These are phyloP conservation scores for Grallaria varia DNA, from an alignment of 2,113 vertebrate species.

Conservation along the genomic window DNA sequence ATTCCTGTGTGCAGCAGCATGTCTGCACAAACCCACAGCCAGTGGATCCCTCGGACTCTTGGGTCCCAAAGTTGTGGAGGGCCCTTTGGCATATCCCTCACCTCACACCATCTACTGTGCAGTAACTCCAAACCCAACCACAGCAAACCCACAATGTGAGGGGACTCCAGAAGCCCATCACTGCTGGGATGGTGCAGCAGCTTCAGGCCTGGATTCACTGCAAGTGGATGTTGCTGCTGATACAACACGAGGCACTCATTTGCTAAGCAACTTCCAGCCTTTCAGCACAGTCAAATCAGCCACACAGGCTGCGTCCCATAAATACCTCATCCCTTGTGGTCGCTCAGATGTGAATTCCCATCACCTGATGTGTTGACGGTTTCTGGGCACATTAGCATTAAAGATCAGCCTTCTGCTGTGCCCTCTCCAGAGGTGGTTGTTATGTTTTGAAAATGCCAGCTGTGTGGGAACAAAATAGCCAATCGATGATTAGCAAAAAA, in stretches of 20 bases:
- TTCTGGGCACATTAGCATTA: constrained; percentile 45
- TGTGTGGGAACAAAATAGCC: constrained; percentile 66
- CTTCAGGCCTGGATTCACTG: background rate
- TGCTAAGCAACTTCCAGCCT: background rate
- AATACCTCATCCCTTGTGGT: background rate
- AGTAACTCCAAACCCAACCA: background rate
- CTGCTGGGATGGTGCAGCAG: background rate
- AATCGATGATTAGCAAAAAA: constrained; percentile 64
- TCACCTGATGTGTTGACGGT: constrained; percentile 33
- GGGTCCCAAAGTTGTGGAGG: background rate
- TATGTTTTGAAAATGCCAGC: constrained; percentile 64
- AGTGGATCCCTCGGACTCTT: background rate
- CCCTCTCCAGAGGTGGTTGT: constrained; percentile 54
- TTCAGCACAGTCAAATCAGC: background rate
- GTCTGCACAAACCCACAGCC: background rate
- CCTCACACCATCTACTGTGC: accelerated
- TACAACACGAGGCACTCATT: background rate
- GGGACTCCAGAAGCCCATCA: background rate
- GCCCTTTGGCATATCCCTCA: background rate
- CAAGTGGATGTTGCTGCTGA: background rate
- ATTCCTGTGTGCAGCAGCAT: background rate
- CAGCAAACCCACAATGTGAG: background rate
- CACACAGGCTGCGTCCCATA: background rate
- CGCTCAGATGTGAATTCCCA: background rate
- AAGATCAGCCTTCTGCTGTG: constrained; percentile 46